These are phyloP conservation scores for Erebia epiphron DNA, from an alignment of 2,888 invertebrate genomes.

Conservation along the genomic window DNA sequence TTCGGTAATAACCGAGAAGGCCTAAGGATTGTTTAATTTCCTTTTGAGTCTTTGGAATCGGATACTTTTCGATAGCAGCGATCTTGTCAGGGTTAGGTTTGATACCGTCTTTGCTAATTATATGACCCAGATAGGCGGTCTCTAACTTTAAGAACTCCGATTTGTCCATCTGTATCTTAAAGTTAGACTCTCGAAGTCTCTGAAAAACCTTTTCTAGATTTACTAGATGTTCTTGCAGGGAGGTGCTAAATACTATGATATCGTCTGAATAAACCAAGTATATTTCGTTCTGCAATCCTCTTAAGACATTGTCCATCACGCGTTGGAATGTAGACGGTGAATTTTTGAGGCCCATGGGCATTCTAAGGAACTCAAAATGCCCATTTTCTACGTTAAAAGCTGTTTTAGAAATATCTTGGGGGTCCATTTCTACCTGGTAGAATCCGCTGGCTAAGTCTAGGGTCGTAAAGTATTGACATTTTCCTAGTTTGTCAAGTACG, in stretches of 20 bases:
- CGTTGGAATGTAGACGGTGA: conserved; percentile 18
- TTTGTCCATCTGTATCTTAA: not conserved
- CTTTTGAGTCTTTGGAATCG: conserved; percentile 6
- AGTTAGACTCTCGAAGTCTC: too few relatives aligned
- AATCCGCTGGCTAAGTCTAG: too few relatives aligned
- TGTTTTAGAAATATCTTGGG: not conserved
- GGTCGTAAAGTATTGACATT: too few relatives aligned
- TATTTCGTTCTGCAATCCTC: conserved; percentile 1
- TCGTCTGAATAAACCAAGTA: conserved; percentile 15
- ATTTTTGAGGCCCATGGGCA: conserved; percentile 24
- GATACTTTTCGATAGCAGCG: conserved; percentile 3
- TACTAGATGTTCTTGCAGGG: conserved; percentile 2
- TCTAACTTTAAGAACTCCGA: conserved; percentile 8
- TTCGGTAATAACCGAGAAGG: conserved; percentile 26
- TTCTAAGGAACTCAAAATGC: conserved; percentile 19
- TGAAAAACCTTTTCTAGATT: conserved; percentile 10
- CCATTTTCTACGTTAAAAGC: conserved; percentile 17
- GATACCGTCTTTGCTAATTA: conserved; percentile 23
- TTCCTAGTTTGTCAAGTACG: too few relatives aligned
- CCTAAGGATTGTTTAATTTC: conserved; percentile 30
- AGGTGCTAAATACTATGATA: conserved; percentile 11
- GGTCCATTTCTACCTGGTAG: too few relatives aligned
- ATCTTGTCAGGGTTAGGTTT: conserved; percentile 27
- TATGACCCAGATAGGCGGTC: conserved; percentile 19
- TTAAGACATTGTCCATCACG: conserved; percentile 16